Evolutionary conservation across 2,113 vertebrate species (phyloP).

Genomic region (Dolichallabes microphthalmus): DNA sequence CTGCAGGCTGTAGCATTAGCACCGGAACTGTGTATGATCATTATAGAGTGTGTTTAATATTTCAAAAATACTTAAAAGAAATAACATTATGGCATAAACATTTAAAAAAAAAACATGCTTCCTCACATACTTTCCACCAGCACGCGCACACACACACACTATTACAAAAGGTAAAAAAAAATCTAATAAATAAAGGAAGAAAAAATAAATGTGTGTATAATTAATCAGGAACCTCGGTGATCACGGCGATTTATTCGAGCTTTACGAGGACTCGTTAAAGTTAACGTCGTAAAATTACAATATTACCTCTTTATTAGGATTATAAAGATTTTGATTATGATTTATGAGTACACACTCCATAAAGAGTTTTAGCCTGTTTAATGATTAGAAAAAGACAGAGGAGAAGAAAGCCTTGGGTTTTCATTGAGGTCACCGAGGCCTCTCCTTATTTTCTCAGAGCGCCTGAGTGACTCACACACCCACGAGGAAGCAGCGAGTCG

Average conservation of each 20-base stretch:
- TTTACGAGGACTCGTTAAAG: not conserved
- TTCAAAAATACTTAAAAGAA: not conserved
- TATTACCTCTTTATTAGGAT: not conserved
- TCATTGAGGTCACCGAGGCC: not conserved
- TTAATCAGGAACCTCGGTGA: not conserved
- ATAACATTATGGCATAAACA: not conserved
- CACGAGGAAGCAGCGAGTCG: not conserved
- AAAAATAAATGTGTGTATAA: not conserved
- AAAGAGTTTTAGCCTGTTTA: not conserved
- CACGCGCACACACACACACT: not conserved
- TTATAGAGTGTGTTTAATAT: not conserved
- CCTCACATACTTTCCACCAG: not conserved
- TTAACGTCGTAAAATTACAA: not conserved
- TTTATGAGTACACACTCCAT: not conserved
- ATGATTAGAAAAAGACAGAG: not conserved
- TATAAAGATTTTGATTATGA: not conserved
- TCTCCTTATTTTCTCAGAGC: not conserved
- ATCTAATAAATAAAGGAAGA: not conserved
- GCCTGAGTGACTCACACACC: not conserved
- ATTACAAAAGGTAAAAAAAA: not conserved
- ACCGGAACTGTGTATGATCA: not conserved
- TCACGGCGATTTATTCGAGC: not conserved
- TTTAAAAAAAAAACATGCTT: not conserved
- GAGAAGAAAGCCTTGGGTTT: not conserved
- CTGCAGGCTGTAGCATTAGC: not conserved